Percentiles rank a stretch among this genome's conserved stretches.
phyloP scores from a whole-genome alignment of 2,113 vertebrate genomes.

The Felis chaus region DNA sequence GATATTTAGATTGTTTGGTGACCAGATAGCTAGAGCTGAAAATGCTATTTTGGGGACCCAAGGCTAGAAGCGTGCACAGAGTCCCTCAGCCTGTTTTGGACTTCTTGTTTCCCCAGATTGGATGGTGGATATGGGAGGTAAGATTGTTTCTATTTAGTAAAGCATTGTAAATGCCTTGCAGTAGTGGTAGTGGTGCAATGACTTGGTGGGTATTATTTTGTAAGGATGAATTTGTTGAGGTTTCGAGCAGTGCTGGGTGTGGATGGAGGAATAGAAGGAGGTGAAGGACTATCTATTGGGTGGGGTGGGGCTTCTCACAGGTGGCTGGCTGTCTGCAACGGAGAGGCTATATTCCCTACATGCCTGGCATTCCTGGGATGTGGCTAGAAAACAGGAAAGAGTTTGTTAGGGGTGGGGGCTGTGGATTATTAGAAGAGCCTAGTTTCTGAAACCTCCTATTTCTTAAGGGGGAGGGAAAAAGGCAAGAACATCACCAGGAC shows the following conservation, averaged over 20 bases:
- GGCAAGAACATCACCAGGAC: not conserved
- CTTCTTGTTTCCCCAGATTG: not conserved
- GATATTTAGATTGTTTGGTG: not conserved
- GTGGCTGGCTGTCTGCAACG: not conserved
- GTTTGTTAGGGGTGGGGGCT: not conserved
- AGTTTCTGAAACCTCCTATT: not conserved
- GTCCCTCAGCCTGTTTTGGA: not conserved
- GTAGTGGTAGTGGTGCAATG: not conserved
- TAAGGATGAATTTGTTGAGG: not conserved
- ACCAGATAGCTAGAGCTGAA: not conserved
- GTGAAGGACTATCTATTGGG: not conserved
- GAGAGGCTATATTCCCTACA: not conserved
- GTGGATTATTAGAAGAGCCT: not conserved
- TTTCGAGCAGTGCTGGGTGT: not conserved
- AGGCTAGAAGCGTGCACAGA: not conserved
- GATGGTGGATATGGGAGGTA: not conserved
- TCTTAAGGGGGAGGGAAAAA: not conserved
- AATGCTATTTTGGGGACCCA: not conserved
- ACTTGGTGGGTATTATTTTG: not conserved
- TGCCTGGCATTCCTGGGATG: slow-evolving; percentile 21
- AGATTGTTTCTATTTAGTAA: not conserved
- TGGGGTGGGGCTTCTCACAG: not conserved
- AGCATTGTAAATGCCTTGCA: not conserved
- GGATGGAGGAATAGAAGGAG: not conserved
- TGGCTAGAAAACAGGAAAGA: not conserved